Evolutionary conservation across 35 echinoderm and acorn worm species (phyloP).

Genomic region (Apostichopus parvimensis): DNA sequence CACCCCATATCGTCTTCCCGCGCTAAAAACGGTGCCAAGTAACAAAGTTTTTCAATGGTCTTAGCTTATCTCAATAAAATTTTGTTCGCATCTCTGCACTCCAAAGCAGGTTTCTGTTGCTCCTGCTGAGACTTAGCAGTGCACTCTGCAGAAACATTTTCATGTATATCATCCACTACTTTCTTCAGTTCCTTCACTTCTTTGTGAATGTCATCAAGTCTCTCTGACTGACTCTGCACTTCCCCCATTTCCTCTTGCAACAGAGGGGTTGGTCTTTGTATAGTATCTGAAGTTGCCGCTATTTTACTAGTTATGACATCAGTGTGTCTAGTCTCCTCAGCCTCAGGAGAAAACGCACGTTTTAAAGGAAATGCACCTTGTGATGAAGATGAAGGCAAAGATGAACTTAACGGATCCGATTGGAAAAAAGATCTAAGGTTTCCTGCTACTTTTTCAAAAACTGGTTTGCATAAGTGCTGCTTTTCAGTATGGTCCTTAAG

Average conservation of each 20-base stretch:
- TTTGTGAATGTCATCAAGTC: neutral
- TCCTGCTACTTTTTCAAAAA: neutral
- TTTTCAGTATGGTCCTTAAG: too few species aligned
- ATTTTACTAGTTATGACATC: neutral
- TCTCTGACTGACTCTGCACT: neutral
- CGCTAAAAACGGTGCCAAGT: neutral
- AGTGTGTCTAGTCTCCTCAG: neutral
- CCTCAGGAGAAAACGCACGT: neutral
- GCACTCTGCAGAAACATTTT: neutral
- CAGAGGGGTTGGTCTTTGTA: neutral
- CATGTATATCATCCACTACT: neutral
- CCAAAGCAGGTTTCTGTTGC: neutral
- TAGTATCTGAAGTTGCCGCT: neutral
- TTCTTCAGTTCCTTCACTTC: neutral
- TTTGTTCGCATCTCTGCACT: neutral
- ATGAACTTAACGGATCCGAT: neutral
- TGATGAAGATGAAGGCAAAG: neutral
- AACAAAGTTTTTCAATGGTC: neutral
- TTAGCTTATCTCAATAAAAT: neutral
- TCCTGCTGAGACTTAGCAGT: neutral
- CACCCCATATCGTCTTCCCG: neutral
- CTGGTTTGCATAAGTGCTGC: too few species aligned
- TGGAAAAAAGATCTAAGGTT: neutral
- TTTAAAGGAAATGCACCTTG: neutral
- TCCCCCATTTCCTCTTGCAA: neutral